A percentile compares a stretch with the other conserved stretches of the same genome.
Conservation (phyloP, 2,797 vertebrate genomes). For the Vultur gryphus region DNA sequence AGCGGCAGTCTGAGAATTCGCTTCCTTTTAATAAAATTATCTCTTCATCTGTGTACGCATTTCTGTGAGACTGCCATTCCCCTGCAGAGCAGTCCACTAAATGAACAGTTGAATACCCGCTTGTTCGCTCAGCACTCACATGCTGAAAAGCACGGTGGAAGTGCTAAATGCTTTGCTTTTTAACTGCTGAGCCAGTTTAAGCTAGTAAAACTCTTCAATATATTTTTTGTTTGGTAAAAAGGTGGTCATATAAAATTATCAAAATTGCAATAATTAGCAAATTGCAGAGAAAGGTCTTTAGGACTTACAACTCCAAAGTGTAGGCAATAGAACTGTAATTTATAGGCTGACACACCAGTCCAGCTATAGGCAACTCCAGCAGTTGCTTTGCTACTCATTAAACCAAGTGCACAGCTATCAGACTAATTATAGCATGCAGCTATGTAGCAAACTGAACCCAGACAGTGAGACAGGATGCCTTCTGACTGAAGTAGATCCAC, state of each 20-base stretch:
- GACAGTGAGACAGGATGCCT: not conserved
- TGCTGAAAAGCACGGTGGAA: not conserved
- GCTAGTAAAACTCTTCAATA: not conserved
- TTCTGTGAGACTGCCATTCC: not conserved
- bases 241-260: constrained; percentile 7
- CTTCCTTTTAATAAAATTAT: not conserved
- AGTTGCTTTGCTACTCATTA: constrained; percentile 25
- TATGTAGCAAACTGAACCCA: not conserved
- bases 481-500: not conserved
- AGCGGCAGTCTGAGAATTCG: not conserved
- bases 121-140: not conserved
- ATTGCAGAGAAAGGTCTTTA: not conserved
- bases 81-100: not conserved
- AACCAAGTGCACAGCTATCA: constrained; percentile 17
- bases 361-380: not conserved
- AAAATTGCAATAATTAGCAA: constrained; percentile 12
- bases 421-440: constrained; percentile 24
- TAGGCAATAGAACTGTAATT: constrained; percentile 10
- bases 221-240: not conserved
- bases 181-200: not conserved
- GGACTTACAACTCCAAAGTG: not conserved
- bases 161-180: not conserved
- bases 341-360: not conserved
- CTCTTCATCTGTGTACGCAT: not conserved
- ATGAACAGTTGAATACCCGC: not conserved